Evolutionary conservation across 2,797 vertebrate genomes (phyloP), one percentile per base, ranked within the genome.

Genomic region (Enteromius viviparus): DNA sequence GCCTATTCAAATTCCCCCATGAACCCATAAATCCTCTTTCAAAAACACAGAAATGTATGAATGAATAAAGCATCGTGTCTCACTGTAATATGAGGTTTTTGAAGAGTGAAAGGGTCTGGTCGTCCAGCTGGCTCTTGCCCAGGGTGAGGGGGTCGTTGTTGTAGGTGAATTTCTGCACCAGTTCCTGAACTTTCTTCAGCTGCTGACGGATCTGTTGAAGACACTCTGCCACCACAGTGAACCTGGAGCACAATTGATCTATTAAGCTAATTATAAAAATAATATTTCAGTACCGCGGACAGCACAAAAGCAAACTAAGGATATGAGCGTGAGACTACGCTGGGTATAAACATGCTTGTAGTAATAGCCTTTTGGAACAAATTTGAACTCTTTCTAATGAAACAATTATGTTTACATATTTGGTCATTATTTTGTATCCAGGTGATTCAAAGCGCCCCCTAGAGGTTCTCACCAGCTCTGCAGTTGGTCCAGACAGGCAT

Each of bases 151-250:
- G 93, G 88, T 94, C 92, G 0, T 90, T 71, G 0, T 93, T 91
- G 0, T 94, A 94, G 6, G 91, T 93, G 81, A 93, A 95, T 21
- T 96, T 97, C 89, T 94, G 92, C 74, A 95, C 95, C 89, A 97
- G 71, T 32, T 97, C 96, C 84, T 96, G 95, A n/a, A 97, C 93
- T 84, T 96, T 96, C 88, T 96, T 97, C 60, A 97, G 93, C 90
- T 97, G 96, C 85, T 96, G 96, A 1, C 94, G 96, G 49, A 95
- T 93, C 88, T 96, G 96, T 89, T 96, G 96, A 32, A 97, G 91
- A 85, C 95, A 95, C 89, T 96, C 96, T 0, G 96, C 96, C 26
- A 96, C 84, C 1, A 88, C 65, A 0, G 96, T 96, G 88, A 96
- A 97, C 96, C 96, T 97, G 88, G 34, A 86, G 84, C 12, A 55